phyloP scores from a whole-genome alignment of 2,888 invertebrate species.

The Seira ritae region DNA sequence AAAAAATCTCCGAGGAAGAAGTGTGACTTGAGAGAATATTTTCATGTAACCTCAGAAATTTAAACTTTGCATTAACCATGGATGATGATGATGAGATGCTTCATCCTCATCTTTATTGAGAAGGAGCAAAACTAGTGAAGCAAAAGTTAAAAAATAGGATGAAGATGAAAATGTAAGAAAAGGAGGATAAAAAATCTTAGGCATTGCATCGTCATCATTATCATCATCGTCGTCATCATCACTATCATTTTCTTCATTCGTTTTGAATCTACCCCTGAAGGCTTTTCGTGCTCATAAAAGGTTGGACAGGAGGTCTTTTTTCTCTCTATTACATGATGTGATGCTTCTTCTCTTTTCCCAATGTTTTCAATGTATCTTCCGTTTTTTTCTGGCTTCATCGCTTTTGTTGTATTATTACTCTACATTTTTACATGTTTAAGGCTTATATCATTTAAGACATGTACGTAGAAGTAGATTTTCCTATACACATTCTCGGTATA shows the following conservation, averaged over 20 bases:
- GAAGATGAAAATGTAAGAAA: slow-evolving; percentile 13
- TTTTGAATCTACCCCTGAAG: slow-evolving; percentile 69
- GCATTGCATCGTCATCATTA: slow-evolving; percentile 17
- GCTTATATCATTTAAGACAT: too few relatives aligned
- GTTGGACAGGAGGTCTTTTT: slow-evolving; percentile 73
- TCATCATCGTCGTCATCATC: slow-evolving; percentile 44
- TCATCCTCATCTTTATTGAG: too few relatives aligned
- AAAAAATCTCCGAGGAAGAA: slow-evolving; percentile 50
- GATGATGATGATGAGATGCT: too few relatives aligned
- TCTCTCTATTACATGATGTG: slow-evolving; percentile 46
- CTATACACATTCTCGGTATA: too few relatives aligned
- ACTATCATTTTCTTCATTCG: slow-evolving; percentile 61
- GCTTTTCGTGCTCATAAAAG: slow-evolving; percentile 72
- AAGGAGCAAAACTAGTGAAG: neutral
- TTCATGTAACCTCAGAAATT: slow-evolving; percentile 39
- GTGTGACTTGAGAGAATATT: slow-evolving; percentile 53
- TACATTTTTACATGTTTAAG: too few relatives aligned
- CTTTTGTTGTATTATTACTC: too few relatives aligned
- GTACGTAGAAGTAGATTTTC: too few relatives aligned
- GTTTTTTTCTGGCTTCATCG: too few relatives aligned
- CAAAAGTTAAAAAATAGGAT: slow-evolving; percentile 32
- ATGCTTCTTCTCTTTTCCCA: neutral
- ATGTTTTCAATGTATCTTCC: too few relatives aligned
- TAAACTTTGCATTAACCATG: slow-evolving; percentile 22
- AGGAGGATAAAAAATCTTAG: slow-evolving; percentile 46